Conservation (phyloP, 2,797 vertebrate species). For the Melanotaenia trifasciata region DNA sequence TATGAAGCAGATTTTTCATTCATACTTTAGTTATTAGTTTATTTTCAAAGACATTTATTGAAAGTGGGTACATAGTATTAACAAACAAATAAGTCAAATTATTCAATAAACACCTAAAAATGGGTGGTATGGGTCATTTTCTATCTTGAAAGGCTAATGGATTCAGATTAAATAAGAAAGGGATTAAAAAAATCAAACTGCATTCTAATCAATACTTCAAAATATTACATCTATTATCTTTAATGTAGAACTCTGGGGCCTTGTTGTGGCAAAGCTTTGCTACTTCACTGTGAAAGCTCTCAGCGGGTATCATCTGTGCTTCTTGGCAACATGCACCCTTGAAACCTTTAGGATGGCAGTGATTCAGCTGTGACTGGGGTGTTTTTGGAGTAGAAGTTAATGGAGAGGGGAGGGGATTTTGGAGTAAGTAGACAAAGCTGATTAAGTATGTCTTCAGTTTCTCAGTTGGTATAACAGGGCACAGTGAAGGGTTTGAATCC, state of each 20-base stretch:
- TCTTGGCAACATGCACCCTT: slow-evolving; percentile 28
- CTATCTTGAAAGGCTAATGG: not conserved
- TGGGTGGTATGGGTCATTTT: not conserved
- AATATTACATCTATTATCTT: slow-evolving; percentile 12
- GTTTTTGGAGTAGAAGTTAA: slow-evolving; percentile 56
- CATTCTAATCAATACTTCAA: not conserved
- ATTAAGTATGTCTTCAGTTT: slow-evolving; percentile 61
- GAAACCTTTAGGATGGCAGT: slow-evolving; percentile 40
- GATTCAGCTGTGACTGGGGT: slow-evolving; percentile 46
- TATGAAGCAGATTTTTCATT: slow-evolving; percentile 13
- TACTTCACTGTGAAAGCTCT: slow-evolving; percentile 42
- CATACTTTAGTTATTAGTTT: slow-evolving; percentile 4
- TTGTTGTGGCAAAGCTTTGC: slow-evolving; percentile 48
- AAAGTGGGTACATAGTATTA: not conserved
- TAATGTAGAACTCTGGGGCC: slow-evolving; percentile 33
- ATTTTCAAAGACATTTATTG: not conserved
- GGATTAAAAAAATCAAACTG: not conserved
- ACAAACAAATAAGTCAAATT: not conserved
- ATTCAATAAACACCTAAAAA: not conserved
- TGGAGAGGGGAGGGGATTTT: slow-evolving; percentile 38
- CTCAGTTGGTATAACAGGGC: slow-evolving; percentile 40
- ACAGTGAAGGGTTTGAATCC: slow-evolving; percentile 47
- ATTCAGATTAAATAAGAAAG: not conserved
- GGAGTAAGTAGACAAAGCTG: slow-evolving; percentile 48
- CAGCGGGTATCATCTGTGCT: slow-evolving; percentile 42